Base-by-base conservation (phyloP, 2,797 vertebrate species). In the Harpagifer antarcticus region DNA sequence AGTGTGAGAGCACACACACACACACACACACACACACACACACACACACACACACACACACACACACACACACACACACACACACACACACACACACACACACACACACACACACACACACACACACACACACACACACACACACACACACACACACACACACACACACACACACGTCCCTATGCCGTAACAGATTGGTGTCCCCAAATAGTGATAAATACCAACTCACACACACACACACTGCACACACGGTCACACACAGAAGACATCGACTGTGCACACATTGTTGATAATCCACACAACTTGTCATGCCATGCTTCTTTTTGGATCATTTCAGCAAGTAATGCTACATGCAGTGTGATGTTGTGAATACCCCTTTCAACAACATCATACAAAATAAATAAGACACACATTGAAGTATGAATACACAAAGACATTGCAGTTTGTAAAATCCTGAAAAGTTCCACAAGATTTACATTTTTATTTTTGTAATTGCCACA, bases 261-360 rank as follows among this genome's bases (percentile, higher is more conserved):
- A 69, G 7, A 64, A 16, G 31, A 23, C 65, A 20, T 37, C 55
- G 15, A 58, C 20, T 19, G 9, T 10, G 11, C 27, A 57, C 19
- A 57, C 11, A 74, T 5, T 48, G 13, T 47, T 1, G n/a, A 33
- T 37, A 9, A 42, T 52, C 5, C 50, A 9, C 55, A 19, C 10
- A 16, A 69, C 44, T 74, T 17, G 77, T 8, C 71, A 74, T 82
- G 82, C 82, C 76, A 61, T 83, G 68, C 57, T 57, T 27, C 5
- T 65, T 23, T 66, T 44, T 65, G 17, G 27, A 42, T 37, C 37
- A 70, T 58, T 64, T 81, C 60, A 40, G 27, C 67, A 57, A 63
- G 56, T 62, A 50, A 81, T 66, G 79, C 44, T 19, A 42, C 85
- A 86, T 89, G 87, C 89, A 85, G 48, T 57, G 45, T 59, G 40